These are phyloP conservation scores for Oryzias dopingdopingensis DNA, from an alignment of 2,797 vertebrate species.

Conservation along the genomic window DNA sequence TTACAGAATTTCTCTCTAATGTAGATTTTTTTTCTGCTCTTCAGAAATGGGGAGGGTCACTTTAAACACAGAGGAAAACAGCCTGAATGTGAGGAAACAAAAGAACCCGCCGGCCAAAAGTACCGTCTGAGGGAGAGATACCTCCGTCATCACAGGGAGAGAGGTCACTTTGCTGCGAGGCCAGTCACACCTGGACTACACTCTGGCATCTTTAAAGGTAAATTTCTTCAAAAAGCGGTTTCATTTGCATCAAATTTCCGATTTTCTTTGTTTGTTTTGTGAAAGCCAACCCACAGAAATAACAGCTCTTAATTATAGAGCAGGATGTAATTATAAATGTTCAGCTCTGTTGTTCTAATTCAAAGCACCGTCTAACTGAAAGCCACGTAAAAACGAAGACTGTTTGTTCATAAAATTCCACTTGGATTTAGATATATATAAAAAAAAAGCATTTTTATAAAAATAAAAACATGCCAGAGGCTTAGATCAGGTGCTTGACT, in stretches of 20 bases:
- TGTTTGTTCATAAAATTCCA: no score
- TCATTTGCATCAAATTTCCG: not conserved
- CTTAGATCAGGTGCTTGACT: no score
- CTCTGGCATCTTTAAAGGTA: slow-evolving; percentile 71
- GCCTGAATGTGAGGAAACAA: slow-evolving; percentile 66
- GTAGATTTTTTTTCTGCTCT: not conserved
- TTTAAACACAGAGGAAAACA: slow-evolving; percentile 80
- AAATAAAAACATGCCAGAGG: no score
- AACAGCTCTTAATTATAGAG: not conserved
- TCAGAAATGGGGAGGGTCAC: slow-evolving; percentile 87
- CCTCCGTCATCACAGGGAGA: slow-evolving; percentile 82
- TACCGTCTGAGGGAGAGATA: slow-evolving; percentile 88
- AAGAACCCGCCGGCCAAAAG: slow-evolving; percentile 73
- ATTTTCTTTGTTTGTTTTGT: not conserved
- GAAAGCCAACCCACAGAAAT: not conserved
- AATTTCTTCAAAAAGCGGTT: not conserved
- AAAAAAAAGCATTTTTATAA: no score
- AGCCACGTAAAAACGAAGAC: no score
- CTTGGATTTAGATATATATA: no score
- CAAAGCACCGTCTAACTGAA: no score
- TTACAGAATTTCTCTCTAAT: not conserved
- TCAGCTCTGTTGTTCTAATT: not conserved
- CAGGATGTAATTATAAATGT: not conserved
- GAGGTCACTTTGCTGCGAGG: slow-evolving; percentile 58
- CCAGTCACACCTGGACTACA: slow-evolving; percentile 62